Evolutionary conservation across 2,797 vertebrate species (phyloP).

Genomic region (Potorous gilbertii): DNA sequence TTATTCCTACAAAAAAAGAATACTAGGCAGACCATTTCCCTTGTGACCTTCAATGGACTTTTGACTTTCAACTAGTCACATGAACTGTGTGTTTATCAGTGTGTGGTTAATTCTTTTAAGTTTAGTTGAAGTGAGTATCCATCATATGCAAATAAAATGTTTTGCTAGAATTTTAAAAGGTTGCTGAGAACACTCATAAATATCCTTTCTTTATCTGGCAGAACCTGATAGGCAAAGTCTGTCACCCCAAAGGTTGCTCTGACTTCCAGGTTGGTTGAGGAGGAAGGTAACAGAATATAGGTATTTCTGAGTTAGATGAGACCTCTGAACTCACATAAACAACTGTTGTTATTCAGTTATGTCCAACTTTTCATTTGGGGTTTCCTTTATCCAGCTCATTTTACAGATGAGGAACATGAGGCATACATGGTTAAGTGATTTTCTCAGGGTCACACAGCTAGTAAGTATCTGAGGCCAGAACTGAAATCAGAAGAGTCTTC

Average conservation of each 20-base stretch:
- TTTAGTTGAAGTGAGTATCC: slow-evolving; percentile 2
- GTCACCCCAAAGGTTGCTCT: background rate
- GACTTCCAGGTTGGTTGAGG: background rate
- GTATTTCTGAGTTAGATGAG: background rate
- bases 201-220: background rate
- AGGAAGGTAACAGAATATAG: background rate
- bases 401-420: no score
- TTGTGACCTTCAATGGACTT: background rate
- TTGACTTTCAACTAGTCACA: background rate
- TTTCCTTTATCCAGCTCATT: background rate
- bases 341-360: background rate
- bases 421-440: no score
- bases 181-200: background rate
- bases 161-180: background rate
- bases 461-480: background rate
- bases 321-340: background rate
- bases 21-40: background rate
- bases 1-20: background rate
- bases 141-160: slow-evolving; percentile 10
- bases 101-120: background rate
- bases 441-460: background rate
- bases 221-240: background rate
- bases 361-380: background rate
- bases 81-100: background rate
- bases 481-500: background rate